A percentile compares a stretch with the other conserved stretches of the same genome.
These are phyloP conservation scores for Phoronis australis DNA, from an alignment of 2,888 invertebrate species.

Conservation along the genomic window DNA sequence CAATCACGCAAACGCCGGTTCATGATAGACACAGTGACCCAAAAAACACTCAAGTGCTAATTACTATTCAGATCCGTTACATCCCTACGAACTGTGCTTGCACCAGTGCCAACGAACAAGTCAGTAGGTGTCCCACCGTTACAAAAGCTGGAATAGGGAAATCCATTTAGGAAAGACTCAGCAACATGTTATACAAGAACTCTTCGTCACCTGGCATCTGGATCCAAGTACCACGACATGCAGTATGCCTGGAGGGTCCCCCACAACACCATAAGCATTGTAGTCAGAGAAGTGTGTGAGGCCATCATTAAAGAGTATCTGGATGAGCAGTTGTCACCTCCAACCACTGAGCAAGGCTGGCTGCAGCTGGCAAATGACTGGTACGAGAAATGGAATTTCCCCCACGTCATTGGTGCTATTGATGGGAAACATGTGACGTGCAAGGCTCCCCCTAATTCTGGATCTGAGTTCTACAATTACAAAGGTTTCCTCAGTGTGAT, in stretches of 20 bases:
- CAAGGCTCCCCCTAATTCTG: constrained; percentile 6
- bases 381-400: constrained; percentile 17
- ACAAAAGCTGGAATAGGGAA: too few species aligned
- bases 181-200: too few species aligned
- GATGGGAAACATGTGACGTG: constrained; percentile 16
- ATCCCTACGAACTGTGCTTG: too few species aligned
- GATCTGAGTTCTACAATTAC: constrained; percentile 12
- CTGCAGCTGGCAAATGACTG: constrained; percentile 5
- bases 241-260: constrained; percentile 17
- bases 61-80: too few species aligned
- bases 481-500: too few species aligned
- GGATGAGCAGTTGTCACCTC: constrained; percentile 1
- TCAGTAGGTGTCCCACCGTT: too few species aligned
- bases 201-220: constrained; percentile 16
- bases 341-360: background rate
- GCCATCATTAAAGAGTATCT: constrained; percentile 17
- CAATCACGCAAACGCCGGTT: too few species aligned
- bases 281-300: constrained; percentile 18
- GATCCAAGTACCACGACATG: constrained; percentile 14
- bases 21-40: too few species aligned
- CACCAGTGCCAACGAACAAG: too few species aligned
- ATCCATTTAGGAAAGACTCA: too few species aligned
- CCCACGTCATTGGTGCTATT: constrained; percentile 16
- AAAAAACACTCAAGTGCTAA: too few species aligned
- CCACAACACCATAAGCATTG: constrained; percentile 16